A percentile compares a stretch with the other conserved stretches of the same genome.
These are phyloP conservation scores for Helicoverpa zea DNA, from an alignment of 1,140 invertebrate species.

Conservation along the genomic window DNA sequence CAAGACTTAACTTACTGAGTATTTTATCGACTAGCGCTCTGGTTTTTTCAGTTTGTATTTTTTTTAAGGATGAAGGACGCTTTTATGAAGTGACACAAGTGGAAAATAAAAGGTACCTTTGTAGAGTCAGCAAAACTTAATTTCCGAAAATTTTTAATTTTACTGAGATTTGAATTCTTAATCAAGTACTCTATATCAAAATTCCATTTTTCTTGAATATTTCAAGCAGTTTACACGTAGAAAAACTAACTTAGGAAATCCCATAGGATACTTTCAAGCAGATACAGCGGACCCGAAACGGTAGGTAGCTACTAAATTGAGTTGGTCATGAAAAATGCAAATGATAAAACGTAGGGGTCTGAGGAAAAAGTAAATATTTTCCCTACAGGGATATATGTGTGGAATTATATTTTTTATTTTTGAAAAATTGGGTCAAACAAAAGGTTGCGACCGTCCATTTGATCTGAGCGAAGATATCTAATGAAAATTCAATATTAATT, in stretches of 20 bases:
- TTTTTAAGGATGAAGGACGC: not conserved
- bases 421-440: slow-evolving; percentile 42
- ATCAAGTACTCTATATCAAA: slow-evolving; percentile 27
- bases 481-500: slow-evolving; percentile 22
- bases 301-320: slow-evolving; percentile 56
- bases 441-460: slow-evolving; percentile 9
- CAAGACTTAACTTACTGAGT: slow-evolving; percentile 48
- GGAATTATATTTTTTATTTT: not conserved
- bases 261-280: slow-evolving; percentile 42
- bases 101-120: not conserved
- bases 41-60: not conserved
- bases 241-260: slow-evolving; percentile 52
- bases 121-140: not conserved
- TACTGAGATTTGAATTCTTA: slow-evolving; percentile 8
- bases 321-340: slow-evolving; percentile 58
- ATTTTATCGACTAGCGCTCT: slow-evolving; percentile 55
- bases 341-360: slow-evolving; percentile 50
- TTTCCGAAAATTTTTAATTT: not conserved
- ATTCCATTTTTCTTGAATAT: slow-evolving; percentile 47
- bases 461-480: not conserved
- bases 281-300: slow-evolving; percentile 50
- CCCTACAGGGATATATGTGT: slow-evolving; percentile 21
- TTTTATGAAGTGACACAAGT: not conserved
- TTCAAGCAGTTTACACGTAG: slow-evolving; percentile 35
- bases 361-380: slow-evolving; percentile 37